Evolutionary conservation across 2,113 vertebrate species (phyloP).

Genomic region (Lanius collurio): DNA sequence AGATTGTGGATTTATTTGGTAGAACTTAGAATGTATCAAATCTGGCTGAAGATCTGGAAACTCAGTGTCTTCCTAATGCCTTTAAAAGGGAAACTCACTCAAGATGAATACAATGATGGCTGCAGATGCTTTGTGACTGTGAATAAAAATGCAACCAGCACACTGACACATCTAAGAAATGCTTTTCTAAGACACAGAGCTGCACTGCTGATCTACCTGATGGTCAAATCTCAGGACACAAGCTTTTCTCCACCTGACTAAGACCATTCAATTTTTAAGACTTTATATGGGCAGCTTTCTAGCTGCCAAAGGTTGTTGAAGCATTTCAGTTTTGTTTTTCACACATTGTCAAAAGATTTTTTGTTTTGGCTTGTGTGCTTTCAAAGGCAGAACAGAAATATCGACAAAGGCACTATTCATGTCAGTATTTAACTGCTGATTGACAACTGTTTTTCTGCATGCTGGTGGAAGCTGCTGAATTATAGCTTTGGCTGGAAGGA

Average conservation of each 20-base stretch:
- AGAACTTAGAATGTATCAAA: not conserved
- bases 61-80: not conserved
- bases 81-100: not conserved
- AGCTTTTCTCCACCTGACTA: not conserved
- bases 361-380: constrained; percentile 31
- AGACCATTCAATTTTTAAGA: not conserved
- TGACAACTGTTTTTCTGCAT: not conserved
- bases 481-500: not conserved
- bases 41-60: not conserved
- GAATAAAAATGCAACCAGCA: not conserved
- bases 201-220: not conserved
- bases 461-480: not conserved
- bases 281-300: not conserved
- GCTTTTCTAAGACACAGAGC: not conserved
- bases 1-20: not conserved
- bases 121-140: not conserved
- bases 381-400: constrained; percentile 19
- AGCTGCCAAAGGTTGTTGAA: not conserved
- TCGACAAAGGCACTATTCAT: constrained; percentile 45
- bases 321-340: constrained; percentile 30
- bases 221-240: not conserved
- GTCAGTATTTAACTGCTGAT: not conserved
- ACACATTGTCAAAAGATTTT: constrained; percentile 33
- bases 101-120: not conserved
- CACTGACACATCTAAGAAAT: not conserved